Percentiles rank a stretch among this genome's conserved stretches.
Evolutionary conservation across 2,888 invertebrate genomes (phyloP).

Genomic region (Selenia dentaria): DNA sequence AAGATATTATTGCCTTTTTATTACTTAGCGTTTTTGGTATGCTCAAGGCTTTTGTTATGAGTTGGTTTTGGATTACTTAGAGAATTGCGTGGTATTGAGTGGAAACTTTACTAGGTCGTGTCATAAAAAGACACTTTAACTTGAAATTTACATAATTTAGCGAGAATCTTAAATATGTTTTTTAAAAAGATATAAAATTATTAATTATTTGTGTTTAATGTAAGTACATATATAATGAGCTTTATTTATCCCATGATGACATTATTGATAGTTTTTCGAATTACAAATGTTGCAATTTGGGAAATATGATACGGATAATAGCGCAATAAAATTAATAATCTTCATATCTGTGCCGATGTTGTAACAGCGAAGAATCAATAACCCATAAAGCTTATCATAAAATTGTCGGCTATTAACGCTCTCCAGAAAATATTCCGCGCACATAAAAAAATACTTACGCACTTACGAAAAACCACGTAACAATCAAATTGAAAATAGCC

Average conservation of each 20-base stretch:
- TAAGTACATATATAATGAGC: no score
- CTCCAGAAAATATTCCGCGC: constrained; percentile 13
- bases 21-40: constrained; percentile 29
- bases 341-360: constrained; percentile 10
- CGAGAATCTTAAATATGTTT: no score
- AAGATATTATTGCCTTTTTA: constrained; percentile 37
- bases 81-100: not conserved
- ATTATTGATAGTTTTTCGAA: no score
- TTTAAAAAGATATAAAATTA: no score
- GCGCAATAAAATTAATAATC: no score
- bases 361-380: constrained; percentile 7
- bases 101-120: not conserved
- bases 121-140: no score
- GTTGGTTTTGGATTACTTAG: constrained; percentile 18
- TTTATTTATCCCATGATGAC: no score
- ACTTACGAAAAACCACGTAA: constrained; percentile 26
- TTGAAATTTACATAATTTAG: no score
- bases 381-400: constrained; percentile 7
- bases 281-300: no score
- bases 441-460: constrained; percentile 27
- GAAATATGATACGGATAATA: no score
- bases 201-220: no score
- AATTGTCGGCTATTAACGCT: constrained; percentile 9
- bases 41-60: constrained; percentile 22
- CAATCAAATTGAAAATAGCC: constrained; percentile 32